Percentiles rank a stretch among this genome's conserved stretches.
phyloP scores from a whole-genome alignment of 2,797 vertebrate species.

The Alectoris magna region DNA sequence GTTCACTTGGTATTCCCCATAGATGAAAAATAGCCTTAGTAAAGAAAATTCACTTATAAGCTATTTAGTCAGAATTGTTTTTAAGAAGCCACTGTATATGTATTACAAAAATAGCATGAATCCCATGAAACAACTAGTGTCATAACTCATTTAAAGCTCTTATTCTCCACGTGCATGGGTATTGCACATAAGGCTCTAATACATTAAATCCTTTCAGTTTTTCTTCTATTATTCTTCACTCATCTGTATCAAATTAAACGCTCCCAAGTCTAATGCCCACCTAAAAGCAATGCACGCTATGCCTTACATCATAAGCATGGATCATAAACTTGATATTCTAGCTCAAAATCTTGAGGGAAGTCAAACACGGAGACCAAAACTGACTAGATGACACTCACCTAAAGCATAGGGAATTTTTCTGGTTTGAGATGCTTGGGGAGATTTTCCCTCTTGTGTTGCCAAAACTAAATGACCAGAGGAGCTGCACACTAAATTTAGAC shows the following conservation, averaged over 20 bases:
- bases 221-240: background rate
- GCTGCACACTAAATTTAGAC: conserved; percentile 72
- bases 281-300: background rate
- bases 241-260: background rate
- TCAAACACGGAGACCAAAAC: background rate
- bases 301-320: background rate
- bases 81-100: background rate
- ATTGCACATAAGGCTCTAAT: background rate
- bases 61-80: conserved; percentile 43
- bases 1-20: conserved; percentile 16
- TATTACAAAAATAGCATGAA: conserved; percentile 2
- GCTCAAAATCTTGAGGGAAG: background rate
- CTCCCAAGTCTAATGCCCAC: background rate
- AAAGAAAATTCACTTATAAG: conserved; percentile 37
- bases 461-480: conserved; percentile 47
- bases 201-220: background rate
- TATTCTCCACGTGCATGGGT: background rate
- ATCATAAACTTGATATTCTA: background rate
- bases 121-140: background rate
- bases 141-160: background rate
- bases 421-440: conserved; percentile 21
- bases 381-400: background rate
- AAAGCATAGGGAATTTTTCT: conserved; percentile 10
- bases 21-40: conserved; percentile 29
- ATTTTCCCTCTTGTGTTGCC: conserved; percentile 45